phyloP scores from a whole-genome alignment of 2,888 invertebrate species.

The Teleiodes luculella region DNA sequence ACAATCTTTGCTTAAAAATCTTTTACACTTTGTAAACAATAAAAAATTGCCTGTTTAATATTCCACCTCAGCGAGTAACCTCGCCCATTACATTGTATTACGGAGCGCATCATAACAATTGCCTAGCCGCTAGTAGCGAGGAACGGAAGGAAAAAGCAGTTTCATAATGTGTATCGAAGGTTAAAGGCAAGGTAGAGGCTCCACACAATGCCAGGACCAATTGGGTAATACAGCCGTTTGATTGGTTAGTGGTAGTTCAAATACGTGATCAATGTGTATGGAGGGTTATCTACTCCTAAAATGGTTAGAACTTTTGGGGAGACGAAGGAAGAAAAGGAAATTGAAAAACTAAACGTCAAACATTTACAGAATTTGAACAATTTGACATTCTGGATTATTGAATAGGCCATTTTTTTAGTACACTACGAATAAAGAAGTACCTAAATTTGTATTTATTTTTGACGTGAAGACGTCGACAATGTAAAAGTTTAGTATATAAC shows the following conservation, averaged over 20 bases:
- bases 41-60: background rate
- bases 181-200: constrained; percentile 33
- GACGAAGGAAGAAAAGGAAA: no score
- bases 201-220: constrained; percentile 17
- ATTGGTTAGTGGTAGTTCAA: background rate
- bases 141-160: constrained; percentile 59
- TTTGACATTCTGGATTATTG: no score
- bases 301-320: background rate
- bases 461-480: no score
- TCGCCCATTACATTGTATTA: constrained; percentile 33
- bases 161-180: constrained; percentile 44
- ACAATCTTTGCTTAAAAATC: no score
- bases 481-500: no score
- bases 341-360: no score
- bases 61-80: constrained; percentile 1
- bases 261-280: background rate
- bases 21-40: background rate
- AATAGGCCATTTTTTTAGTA: no score
- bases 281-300: background rate
- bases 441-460: no score
- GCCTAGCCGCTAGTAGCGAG: constrained; percentile 23
- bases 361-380: no score
- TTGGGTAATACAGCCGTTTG: constrained; percentile 17
- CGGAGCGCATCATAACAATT: constrained; percentile 31
- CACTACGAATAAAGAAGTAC: no score